A percentile compares a stretch with the other conserved stretches of the same genome.
Conservation (phyloP, 1,140 invertebrate genomes). For the Aphaenogaster floridana region DNA sequence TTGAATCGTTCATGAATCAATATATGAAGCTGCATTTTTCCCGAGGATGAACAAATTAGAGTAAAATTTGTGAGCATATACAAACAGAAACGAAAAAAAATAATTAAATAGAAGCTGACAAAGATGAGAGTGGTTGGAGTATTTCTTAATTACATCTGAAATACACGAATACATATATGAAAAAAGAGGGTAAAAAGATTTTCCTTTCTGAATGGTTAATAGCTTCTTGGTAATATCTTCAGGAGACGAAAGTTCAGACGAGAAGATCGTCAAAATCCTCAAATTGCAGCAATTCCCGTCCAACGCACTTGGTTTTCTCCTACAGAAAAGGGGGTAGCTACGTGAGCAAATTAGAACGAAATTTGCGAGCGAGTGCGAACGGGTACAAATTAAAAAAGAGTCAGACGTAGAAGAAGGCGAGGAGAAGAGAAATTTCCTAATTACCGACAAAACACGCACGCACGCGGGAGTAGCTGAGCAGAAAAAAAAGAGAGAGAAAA, state of each 20-base stretch:
- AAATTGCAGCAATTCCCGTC: constrained; percentile 1
- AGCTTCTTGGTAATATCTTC: not conserved
- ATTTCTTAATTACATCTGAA: constrained; percentile 10
- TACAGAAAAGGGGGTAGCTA: not conserved
- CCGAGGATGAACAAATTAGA: not conserved
- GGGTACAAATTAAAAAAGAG: constrained; percentile 64
- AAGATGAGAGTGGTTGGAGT: not conserved
- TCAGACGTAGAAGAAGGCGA: constrained; percentile 54
- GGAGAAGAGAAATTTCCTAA: constrained; percentile 48
- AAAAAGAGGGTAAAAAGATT: not conserved
- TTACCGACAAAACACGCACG: constrained; percentile 47
- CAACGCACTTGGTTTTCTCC: not conserved
- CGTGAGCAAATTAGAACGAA: constrained; percentile 48
- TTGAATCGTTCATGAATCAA: not conserved
- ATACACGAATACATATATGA: not conserved
- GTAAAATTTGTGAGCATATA: not conserved
- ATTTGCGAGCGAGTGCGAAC: constrained; percentile 29
- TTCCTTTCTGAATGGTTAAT: not conserved
- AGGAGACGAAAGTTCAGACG: not conserved
- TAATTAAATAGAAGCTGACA: not conserved
- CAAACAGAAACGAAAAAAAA: not conserved
- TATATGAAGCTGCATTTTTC: not conserved
- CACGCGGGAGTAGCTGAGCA: not conserved
- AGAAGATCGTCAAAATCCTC: constrained; percentile 7
- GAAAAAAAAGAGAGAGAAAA: constrained; percentile 3